Percentiles rank a stretch among this genome's conserved stretches.
Conservation (phyloP, 2,797 vertebrate genomes). For the Perodicticus potto region DNA sequence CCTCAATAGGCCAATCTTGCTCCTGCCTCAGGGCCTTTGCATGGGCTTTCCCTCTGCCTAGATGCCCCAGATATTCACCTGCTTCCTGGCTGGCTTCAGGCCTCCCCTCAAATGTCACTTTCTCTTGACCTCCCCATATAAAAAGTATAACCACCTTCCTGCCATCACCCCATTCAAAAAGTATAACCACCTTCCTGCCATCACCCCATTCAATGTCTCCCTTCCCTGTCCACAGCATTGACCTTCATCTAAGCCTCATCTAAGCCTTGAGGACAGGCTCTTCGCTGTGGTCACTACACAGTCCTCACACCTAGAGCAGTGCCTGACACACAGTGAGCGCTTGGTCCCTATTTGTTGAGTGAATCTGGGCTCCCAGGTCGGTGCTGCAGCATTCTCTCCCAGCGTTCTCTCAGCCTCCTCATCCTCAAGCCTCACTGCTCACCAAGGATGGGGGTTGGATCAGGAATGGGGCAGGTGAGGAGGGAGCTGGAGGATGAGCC, state of each 20-base stretch:
- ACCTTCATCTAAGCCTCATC: background rate
- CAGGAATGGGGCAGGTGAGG: background rate
- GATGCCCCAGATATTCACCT: background rate
- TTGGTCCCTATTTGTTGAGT: background rate
- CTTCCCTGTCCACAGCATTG: background rate
- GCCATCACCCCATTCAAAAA: background rate
- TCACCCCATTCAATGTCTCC: no score
- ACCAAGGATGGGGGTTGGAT: accelerated
- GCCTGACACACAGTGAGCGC: background rate
- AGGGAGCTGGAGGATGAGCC: background rate
- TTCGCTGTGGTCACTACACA: background rate
- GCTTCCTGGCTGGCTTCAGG: background rate
- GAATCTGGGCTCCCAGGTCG: background rate
- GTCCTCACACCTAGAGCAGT: background rate
- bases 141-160: background rate
- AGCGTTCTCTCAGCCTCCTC: background rate
- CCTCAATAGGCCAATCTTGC: background rate
- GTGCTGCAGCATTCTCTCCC: no score
- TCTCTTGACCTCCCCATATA: background rate
- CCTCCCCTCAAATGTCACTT: background rate
- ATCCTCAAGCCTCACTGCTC: background rate
- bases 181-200: no score
- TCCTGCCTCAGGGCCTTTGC: background rate
- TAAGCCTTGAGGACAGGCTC: background rate
- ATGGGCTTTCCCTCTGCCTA: background rate